phyloP scores from a whole-genome alignment of 2,797 vertebrate genomes.

The Cyclopterus lumpus region DNA sequence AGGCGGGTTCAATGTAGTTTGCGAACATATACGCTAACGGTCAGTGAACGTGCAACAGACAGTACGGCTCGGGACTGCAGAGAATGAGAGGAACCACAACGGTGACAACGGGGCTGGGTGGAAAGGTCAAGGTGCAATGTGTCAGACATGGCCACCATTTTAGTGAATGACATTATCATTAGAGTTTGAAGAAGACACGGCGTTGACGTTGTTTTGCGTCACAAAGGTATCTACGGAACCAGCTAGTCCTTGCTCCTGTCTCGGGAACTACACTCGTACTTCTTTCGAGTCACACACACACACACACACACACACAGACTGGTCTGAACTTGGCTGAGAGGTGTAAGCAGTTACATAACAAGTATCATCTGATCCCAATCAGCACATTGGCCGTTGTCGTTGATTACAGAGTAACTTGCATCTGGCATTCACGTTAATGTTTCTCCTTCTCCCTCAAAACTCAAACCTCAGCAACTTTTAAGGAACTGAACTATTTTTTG shows the following conservation, averaged over 20 bases:
- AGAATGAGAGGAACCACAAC: neutral
- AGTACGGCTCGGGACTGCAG: neutral
- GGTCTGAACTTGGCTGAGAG: constrained; percentile 38
- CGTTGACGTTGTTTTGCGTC: neutral
- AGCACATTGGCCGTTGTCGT: constrained; percentile 25
- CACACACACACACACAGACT: neutral
- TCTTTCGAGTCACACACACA: no score
- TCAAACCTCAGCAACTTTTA: no score
- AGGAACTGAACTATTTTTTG: no score
- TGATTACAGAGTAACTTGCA: constrained; percentile 11
- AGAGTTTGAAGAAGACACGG: neutral
- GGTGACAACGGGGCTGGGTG: neutral
- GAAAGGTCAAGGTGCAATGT: neutral
- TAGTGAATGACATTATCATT: neutral
- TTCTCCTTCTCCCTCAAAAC: no score
- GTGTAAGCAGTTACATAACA: constrained; percentile 40
- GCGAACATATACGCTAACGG: neutral
- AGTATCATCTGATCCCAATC: constrained; percentile 53
- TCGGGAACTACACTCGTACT: no score
- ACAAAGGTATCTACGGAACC: neutral
- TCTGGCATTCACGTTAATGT: constrained; percentile 49
- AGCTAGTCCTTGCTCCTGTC: no score
- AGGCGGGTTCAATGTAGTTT: neutral
- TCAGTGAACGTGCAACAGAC: neutral
- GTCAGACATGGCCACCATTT: neutral